Base-by-base conservation (phyloP, 2,113 vertebrate genomes). In the Arizona elegans region DNA sequence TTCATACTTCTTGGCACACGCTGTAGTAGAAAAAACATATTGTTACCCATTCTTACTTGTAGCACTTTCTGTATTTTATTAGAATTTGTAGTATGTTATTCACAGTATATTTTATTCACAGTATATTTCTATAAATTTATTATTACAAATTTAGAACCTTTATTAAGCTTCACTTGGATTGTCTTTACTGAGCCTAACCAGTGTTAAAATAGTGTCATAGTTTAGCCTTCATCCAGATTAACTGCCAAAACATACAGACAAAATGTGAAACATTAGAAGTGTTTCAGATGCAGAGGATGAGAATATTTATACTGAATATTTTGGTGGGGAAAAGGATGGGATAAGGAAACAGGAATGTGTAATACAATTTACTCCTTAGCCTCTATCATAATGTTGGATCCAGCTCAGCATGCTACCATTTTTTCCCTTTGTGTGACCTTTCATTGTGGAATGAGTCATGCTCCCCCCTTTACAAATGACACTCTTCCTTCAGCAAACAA, bases 391-490 rank as follows among this genome's bases (percentile, higher is more conserved):
- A 87, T 88, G 12, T 88, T 53, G 50, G 86, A 92, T 38, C 11
- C 47, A 53, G 10, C 19, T 70, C 94, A 90, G 9, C 70, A 90
- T 94, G 19, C 0, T 52, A 90, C 94, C 0, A 50, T 94, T 96
- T 96, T 19, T 95, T 94, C 95, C 92, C 92, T 62, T 88, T 91
- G 86, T 90, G 88, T 62, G 85, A 91, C 58, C n/a, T 91, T 96
- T 96, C 94, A 88, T 96, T 97, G 96, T 90, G 85, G 50, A 94
- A 89, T 94, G 94, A 96, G 91, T 97, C 96, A 90, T 89, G 53
- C 58, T 50, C 92, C 58, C 95, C 55, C 54, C 92, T 95, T 96
- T 93, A 92, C 53, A 96, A 96, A 95, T 92, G 65, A 55, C 95
- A 91, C 38, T 95, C 86, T 93, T 92, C 93, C 19, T 92, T 91